Percentiles rank a stretch among this genome's conserved stretches.
These are phyloP conservation scores for Thereva nobilitata DNA, from an alignment of 2,888 invertebrate species.

Conservation along the genomic window DNA sequence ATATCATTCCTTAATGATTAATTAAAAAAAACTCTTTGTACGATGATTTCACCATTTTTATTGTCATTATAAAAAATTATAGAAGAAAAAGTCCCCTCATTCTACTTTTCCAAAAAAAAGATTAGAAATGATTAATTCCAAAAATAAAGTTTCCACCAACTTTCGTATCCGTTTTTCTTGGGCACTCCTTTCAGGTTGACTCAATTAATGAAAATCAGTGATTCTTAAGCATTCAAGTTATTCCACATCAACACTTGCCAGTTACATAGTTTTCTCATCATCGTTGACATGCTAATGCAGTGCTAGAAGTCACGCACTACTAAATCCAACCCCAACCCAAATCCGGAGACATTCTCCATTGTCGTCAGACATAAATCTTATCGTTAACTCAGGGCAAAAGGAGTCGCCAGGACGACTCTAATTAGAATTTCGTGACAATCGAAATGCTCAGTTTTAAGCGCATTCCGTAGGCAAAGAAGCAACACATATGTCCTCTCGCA, in stretches of 20 bases:
- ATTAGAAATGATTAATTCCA: neutral
- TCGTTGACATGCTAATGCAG: constrained; percentile 28
- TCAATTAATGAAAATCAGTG: constrained; percentile 19
- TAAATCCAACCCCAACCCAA: neutral
- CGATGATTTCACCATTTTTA: too few species aligned
- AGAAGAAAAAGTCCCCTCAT: too few species aligned
- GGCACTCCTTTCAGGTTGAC: neutral
- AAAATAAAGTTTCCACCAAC: neutral
- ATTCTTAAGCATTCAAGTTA: constrained; percentile 22
- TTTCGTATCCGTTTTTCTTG: neutral
- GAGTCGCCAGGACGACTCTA: constrained; percentile 26
- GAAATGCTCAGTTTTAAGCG: constrained; percentile 28
- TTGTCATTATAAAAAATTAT: too few species aligned
- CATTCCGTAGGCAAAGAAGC: constrained; percentile 35
- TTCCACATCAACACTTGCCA: constrained; percentile 12
- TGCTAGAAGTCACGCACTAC: constrained; percentile 23
- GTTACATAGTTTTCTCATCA: constrained; percentile 14
- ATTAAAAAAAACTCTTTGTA: too few species aligned
- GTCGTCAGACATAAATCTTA: constrained; percentile 35
- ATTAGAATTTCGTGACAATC: constrained; percentile 42
- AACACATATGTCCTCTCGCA: constrained; percentile 28
- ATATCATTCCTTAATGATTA: too few species aligned
- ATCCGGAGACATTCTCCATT: constrained; percentile 1
- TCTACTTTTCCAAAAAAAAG: too few species aligned
- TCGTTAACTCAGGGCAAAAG: constrained; percentile 18